Conservation (phyloP, 2,113 vertebrate genomes). For the Psephotus haematonotus region DNA sequence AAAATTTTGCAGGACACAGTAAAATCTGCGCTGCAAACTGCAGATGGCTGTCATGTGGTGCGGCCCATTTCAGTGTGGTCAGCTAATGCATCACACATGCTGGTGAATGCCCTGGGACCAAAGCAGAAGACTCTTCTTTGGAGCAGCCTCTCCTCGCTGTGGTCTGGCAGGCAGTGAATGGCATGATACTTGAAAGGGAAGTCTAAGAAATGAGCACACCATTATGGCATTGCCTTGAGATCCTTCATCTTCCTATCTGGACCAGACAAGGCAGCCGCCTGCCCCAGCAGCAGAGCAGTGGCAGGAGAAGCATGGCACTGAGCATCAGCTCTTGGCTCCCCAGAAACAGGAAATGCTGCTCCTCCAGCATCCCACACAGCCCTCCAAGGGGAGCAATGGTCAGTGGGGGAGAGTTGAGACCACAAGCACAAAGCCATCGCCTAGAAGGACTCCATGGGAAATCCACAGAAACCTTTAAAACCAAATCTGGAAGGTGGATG, state of each 20-base stretch:
- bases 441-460: not conserved
- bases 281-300: rapidly evolving
- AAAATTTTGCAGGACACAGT: constrained; percentile 21
- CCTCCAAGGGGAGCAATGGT: rapidly evolving
- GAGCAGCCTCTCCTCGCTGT: constrained; percentile 3
- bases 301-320: rapidly evolving
- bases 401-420: not conserved
- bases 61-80: constrained; percentile 49
- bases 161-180: constrained; percentile 43
- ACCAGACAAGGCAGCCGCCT: rapidly evolving
- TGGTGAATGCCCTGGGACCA: not conserved
- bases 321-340: not conserved
- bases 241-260: not conserved
- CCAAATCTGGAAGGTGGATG: not conserved
- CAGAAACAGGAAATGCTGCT: not conserved
- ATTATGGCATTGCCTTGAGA: not conserved
- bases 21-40: not conserved
- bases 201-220: not conserved
- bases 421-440: not conserved
- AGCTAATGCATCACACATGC: constrained; percentile 53
- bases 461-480: not conserved
- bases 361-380: not conserved
- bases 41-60: constrained; percentile 33
- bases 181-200: not conserved
- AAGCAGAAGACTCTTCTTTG: constrained; percentile 14